Evolutionary conservation across 2,113 vertebrate species (phyloP), one percentile per base, ranked within the genome.

Genomic region (Chloropsis hardwickii): DNA sequence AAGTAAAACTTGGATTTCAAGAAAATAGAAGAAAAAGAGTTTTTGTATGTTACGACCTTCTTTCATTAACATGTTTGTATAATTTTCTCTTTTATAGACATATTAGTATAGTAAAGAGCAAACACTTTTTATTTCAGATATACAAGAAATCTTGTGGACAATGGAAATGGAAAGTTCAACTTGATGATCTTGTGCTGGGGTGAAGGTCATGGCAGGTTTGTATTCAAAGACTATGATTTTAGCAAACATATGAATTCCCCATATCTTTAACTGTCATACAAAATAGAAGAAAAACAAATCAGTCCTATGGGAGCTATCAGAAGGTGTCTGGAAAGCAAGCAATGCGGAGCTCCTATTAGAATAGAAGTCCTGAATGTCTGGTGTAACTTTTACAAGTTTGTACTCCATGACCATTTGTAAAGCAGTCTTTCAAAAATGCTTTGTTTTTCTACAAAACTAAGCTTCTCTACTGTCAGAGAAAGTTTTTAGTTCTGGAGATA

Each of bases 141-240:
- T 93, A 99, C 99, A 18, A 98, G 99, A 97, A 99, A 99, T 97
- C 98, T 99, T 92, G 98, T 99, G 65, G 98, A 99, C 95, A 98
- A 96, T 92, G 99, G 99, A 85, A 99, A 99, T 76, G 99, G 98
- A 35, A 99, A 99, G 94, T 99, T 99, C 96, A 99, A 99, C 82
- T 98, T 99, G 81, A 99, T 99, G 97, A 98, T 99, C 93, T 98
- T 99, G n/a, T 99, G 99, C 92, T 99, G 99, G 99, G 99, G 99
- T 95, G 99, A 99, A 98, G 99, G 99, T n/a, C 99, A 99, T 21
- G 99, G 99, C 98, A 99, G 99, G 99, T 99, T 97, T 13, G 94
- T 76, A 62, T 73, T 61, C 45, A 70, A 57, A 88, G 27, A 37
- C 54, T 50, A 16, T 48, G 20, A n/a, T 57, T 88, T 81, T 54